These are phyloP conservation scores for Criorhina ranunculi DNA, from an alignment of 2,888 invertebrate species.

Conservation along the genomic window DNA sequence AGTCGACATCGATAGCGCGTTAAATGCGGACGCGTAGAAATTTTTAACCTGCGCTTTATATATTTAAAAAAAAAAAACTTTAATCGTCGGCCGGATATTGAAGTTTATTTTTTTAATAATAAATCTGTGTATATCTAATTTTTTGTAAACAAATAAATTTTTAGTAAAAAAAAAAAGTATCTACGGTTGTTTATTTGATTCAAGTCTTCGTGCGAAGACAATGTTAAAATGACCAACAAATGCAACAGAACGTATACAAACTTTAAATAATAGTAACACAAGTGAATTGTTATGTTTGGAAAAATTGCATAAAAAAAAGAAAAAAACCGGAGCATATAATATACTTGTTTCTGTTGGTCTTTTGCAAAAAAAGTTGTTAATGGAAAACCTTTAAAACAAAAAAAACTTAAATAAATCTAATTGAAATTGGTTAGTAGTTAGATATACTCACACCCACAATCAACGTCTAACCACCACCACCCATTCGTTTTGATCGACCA, in stretches of 20 bases:
- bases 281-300: not conserved
- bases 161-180: constrained; percentile 17
- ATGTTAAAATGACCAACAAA: constrained; percentile 34
- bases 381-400: constrained; percentile 26
- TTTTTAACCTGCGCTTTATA: constrained; percentile 42
- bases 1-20: constrained; percentile 75
- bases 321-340: too few species aligned
- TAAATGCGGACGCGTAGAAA: constrained; percentile 71
- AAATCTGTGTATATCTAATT: constrained; percentile 18
- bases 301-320: not conserved
- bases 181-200: constrained; percentile 4
- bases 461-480: constrained; percentile 6
- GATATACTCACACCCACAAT: constrained; percentile 36
- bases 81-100: constrained; percentile 71
- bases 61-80: constrained; percentile 31
- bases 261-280: constrained; percentile 12
- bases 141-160: constrained; percentile 59
- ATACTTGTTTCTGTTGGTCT: not conserved
- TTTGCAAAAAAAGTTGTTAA: constrained; percentile 21
- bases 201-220: constrained; percentile 16
- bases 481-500: constrained; percentile 29
- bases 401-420: constrained; percentile 25
- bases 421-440: constrained; percentile 34
- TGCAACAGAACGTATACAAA: constrained; percentile 63
- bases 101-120: constrained; percentile 33